Evolutionary conservation across 92 coral and sea anemone genomes (phyloP), one percentile per base, ranked within the genome.

Genomic region (Porites cylindrica): DNA sequence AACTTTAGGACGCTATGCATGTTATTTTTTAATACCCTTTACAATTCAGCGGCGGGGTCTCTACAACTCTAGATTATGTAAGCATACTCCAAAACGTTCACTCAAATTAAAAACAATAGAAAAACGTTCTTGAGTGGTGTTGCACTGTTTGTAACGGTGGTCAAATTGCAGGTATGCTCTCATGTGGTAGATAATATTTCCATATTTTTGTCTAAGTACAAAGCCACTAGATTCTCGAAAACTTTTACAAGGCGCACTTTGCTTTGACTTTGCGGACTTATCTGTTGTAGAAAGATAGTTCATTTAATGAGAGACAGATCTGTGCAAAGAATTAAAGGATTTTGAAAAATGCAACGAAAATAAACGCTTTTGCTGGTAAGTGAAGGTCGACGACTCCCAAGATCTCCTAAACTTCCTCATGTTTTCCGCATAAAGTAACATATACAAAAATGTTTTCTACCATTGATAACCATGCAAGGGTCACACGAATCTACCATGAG

Each of bases 241-340:
- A 56, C 8, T 11, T 56, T 56, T 10, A 56, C 17, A 56, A 38
- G 47, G 47, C 47, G 47, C 47, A 38, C 5, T 38, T 38, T 38
- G 47, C 47, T 38, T 56, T 56, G 61, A 56, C 61, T 10, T 56
- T 10, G 13, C 13, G 61, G 79, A 81, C 23, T 24, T 10, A 68
- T 68, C 76, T n/a, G 14, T 8, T 70, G 76, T 1, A 19, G 86
- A 82, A 66, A 82, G 78, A 82, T 26, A n/a, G 6, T n/a, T 43
- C 9, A 59, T 32, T 81, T 82, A 82, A 82, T 66, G 53, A 51
- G 32, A 8, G 54, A 21, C 32, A 80, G 20, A 70, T 50, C 21
- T 10, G n/a, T 51, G 65, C 52, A 18, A 19, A 58, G 86, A 82
- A 82, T 58, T 38, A 38, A 75, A 75, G 18, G 63, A 75, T 17